Evolutionary conservation across 1,140 invertebrate genomes (phyloP).

Genomic region (Ips nitidus): DNA sequence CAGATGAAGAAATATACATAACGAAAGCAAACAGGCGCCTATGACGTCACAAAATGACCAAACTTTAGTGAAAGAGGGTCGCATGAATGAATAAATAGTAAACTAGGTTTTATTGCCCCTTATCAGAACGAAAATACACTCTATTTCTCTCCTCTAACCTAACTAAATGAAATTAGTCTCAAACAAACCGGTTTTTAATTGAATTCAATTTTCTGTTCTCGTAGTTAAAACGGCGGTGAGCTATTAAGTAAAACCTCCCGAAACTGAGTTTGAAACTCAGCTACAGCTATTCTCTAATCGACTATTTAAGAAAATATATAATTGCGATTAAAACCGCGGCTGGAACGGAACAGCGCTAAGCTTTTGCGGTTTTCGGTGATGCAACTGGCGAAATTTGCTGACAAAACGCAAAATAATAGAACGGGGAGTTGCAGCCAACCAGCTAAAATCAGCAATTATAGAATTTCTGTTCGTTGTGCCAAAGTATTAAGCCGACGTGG

Average conservation of each 20-base stretch:
- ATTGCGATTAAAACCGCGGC: conserved; percentile 8
- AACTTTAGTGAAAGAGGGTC: conserved; percentile 6
- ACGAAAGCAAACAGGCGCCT: neutral
- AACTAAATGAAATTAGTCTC: neutral
- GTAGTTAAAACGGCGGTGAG: neutral
- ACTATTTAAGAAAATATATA: conserved; percentile 15
- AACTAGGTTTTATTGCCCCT: too few species aligned
- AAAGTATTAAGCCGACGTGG: neutral
- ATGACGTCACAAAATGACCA: neutral
- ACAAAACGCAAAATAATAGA: conserved; percentile 3
- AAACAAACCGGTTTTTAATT: neutral
- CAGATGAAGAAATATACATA: neutral
- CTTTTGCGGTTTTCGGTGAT: conserved; percentile 5
- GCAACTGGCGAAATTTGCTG: conserved; percentile 8
- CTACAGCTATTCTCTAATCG: neutral
- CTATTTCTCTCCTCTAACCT: neutral
- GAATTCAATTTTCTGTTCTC: neutral
- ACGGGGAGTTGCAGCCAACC: neutral
- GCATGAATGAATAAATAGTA: neutral
- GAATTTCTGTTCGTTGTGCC: conserved; percentile 3
- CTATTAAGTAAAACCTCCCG: neutral
- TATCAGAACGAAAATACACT: too few species aligned
- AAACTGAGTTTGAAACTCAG: neutral
- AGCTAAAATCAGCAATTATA: neutral
- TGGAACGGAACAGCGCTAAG: conserved; percentile 6